Conservation (phyloP, 2,113 vertebrate species). For the Mus spicilegus region DNA sequence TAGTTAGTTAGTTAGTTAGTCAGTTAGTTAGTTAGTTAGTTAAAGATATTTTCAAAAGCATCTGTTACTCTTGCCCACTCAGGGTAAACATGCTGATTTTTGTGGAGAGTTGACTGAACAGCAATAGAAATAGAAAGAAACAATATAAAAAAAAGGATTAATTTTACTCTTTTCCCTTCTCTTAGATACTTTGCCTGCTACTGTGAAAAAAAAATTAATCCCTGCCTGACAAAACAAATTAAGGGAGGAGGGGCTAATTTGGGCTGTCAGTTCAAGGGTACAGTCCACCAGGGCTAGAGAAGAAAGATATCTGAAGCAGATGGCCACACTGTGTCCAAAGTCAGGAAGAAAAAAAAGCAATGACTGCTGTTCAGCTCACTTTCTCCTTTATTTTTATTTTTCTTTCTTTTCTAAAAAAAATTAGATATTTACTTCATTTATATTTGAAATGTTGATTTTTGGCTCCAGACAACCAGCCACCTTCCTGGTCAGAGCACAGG, state of each 20-base stretch:
- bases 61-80: neutral
- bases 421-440: no score
- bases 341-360: neutral
- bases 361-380: neutral
- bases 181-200: neutral
- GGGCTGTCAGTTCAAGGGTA: neutral
- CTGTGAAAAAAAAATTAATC: no score
- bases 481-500: no score
- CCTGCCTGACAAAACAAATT: neutral
- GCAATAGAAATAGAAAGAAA: neutral
- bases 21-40: neutral
- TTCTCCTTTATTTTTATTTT: neutral
- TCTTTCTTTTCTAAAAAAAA: no score
- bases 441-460: no score
- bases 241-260: neutral
- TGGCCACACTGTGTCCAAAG: neutral
- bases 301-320: neutral
- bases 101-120: neutral
- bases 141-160: neutral
- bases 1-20: conserved; percentile 4
- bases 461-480: no score
- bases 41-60: neutral
- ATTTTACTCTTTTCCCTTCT: neutral
- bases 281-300: neutral
- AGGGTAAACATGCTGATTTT: conserved; percentile 14